phyloP scores from a whole-genome alignment of 2,797 vertebrate genomes.

The Acanthis flammea region DNA sequence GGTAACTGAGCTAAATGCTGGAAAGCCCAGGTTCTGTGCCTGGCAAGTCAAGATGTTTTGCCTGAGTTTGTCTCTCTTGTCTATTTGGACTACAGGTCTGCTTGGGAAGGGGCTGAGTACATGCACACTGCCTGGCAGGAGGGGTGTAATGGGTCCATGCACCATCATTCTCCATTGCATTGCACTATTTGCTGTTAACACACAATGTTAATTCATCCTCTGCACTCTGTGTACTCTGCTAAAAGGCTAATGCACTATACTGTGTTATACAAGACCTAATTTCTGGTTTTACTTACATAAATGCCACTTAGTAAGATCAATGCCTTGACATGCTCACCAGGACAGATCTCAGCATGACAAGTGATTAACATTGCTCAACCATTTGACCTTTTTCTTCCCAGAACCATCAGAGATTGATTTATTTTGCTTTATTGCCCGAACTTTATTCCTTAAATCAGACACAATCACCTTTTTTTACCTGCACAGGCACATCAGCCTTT shows the following conservation, averaged over 20 bases:
- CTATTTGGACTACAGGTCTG: neutral
- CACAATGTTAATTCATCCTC: neutral
- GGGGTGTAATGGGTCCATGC: fast-evolving
- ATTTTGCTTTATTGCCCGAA: neutral
- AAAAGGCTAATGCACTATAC: neutral
- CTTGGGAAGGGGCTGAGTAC: neutral
- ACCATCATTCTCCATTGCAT: neutral
- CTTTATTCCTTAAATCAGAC: neutral
- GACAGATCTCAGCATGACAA: neutral
- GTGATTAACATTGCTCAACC: neutral
- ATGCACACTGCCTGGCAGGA: neutral
- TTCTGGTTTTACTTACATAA: neutral
- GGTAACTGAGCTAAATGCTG: neutral
- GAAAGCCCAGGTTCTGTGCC: neutral
- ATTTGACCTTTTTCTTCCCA: neutral
- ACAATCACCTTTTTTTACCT: neutral
- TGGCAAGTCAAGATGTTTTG: neutral
- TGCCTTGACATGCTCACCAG: neutral
- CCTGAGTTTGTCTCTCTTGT: neutral
- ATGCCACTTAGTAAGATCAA: neutral
- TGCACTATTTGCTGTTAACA: neutral
- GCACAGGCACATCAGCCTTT: neutral
- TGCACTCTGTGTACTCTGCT: neutral
- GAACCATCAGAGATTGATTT: neutral
- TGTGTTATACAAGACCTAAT: neutral